These are phyloP conservation scores for Girardinichthys multiradiatus DNA, from an alignment of 2,113 vertebrate species.

Conservation along the genomic window DNA sequence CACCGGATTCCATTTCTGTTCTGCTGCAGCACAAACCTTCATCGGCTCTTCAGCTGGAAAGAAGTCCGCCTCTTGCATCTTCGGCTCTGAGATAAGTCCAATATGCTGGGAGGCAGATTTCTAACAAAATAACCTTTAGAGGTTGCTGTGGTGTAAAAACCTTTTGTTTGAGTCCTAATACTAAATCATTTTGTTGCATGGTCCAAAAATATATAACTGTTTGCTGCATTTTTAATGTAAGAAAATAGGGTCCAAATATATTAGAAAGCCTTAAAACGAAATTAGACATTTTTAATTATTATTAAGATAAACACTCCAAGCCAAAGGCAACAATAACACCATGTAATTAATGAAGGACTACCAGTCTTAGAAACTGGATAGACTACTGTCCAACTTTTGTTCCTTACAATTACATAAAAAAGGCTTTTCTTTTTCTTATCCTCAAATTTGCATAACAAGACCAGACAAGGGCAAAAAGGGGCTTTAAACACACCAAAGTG, in stretches of 20 bases:
- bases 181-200: no score
- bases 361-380: no score
- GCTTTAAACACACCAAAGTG: slow-evolving; percentile 74
- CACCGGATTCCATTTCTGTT: not conserved
- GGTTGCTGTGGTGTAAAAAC: not conserved
- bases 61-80: not conserved
- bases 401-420: no score
- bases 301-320: no score
- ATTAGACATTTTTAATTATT: no score
- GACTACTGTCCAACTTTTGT: no score
- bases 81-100: not conserved
- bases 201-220: no score
- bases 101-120: not conserved
- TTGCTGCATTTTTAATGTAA: not conserved
- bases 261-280: no score
- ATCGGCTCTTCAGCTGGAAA: not conserved
- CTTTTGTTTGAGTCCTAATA: no score
- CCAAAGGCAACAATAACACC: no score
- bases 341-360: no score
- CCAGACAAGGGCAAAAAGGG: not conserved
- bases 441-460: not conserved
- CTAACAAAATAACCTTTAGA: not conserved
- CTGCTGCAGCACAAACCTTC: not conserved
- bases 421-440: no score
- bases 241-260: not conserved